Conservation (phyloP, 2,888 invertebrate species). For the Mantis religiosa region DNA sequence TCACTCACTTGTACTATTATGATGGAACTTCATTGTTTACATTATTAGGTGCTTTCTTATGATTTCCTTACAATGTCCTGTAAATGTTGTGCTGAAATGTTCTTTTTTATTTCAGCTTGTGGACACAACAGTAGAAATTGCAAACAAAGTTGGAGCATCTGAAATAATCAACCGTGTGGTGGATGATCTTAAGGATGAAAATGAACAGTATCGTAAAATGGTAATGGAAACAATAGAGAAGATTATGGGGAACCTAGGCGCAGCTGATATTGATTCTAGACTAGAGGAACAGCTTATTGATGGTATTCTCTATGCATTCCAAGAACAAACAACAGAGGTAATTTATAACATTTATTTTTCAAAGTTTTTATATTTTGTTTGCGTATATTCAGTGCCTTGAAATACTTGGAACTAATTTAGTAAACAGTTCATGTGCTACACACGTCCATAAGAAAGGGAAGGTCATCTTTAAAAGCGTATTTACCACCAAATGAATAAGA, state of each 20-base stretch:
- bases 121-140: conserved; percentile 99
- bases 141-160: conserved; percentile 99
- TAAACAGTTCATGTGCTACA: too few relatives aligned
- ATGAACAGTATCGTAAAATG: conserved; percentile 99
- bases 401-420: too few relatives aligned
- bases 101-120: conserved; percentile 60
- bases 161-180: conserved; percentile 98
- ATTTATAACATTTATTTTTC: too few relatives aligned
- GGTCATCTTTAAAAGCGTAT: too few relatives aligned
- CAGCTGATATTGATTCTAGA: conserved; percentile 95
- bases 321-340: conserved; percentile 51
- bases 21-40: too few relatives aligned
- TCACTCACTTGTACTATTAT: too few relatives aligned
- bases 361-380: too few relatives aligned
- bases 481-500: too few relatives aligned
- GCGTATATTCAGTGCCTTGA: too few relatives aligned
- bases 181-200: conserved; percentile 98
- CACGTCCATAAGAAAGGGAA: too few relatives aligned
- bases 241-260: conserved; percentile 95
- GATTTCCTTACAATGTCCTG: too few relatives aligned
- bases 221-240: conserved; percentile 99
- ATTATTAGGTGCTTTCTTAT: too few relatives aligned
- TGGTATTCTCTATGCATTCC: conserved; percentile 98
- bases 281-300: conserved; percentile 98
- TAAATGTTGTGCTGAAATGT: background rate